Percentiles rank a stretch among this genome's conserved stretches.
Evolutionary conservation across 2,797 vertebrate genomes (phyloP).

Genomic region (Clarias platycephalus): DNA sequence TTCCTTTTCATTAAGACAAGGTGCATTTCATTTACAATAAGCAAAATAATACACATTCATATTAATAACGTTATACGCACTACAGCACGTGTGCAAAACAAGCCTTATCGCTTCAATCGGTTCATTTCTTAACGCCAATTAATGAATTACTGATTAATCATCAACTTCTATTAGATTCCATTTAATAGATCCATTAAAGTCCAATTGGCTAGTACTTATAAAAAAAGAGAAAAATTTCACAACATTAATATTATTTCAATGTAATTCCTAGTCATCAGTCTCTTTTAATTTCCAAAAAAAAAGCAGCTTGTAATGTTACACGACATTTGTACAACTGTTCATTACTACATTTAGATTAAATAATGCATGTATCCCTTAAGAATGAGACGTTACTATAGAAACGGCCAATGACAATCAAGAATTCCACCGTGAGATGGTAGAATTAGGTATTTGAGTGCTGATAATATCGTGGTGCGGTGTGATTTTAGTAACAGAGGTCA

Average conservation of each 20-base stretch:
- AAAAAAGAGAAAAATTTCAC: background rate
- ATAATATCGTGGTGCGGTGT: background rate
- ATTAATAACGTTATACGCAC: too few species aligned
- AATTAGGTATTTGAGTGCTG: background rate
- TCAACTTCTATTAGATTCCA: background rate
- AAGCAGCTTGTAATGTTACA: background rate
- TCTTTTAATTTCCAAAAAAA: background rate
- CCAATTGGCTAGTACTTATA: background rate
- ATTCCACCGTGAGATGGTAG: too few species aligned
- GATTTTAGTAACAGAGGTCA: background rate
- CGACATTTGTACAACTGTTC: background rate
- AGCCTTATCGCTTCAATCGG: too few species aligned
- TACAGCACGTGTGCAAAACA: too few species aligned
- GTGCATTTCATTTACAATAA: too few species aligned
- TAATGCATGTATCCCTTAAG: background rate
- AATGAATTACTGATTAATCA: background rate
- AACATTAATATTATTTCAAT: background rate
- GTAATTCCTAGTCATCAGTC: background rate
- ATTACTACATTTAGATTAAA: background rate
- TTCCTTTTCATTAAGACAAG: too few species aligned
- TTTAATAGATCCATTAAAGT: background rate
- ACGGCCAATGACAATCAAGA: background rate
- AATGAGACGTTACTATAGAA: background rate
- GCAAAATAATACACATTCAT: too few species aligned
- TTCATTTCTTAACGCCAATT: too few species aligned